Conservation (phyloP, 2,888 invertebrate genomes). For the Acanthacorydalis orientalis region DNA sequence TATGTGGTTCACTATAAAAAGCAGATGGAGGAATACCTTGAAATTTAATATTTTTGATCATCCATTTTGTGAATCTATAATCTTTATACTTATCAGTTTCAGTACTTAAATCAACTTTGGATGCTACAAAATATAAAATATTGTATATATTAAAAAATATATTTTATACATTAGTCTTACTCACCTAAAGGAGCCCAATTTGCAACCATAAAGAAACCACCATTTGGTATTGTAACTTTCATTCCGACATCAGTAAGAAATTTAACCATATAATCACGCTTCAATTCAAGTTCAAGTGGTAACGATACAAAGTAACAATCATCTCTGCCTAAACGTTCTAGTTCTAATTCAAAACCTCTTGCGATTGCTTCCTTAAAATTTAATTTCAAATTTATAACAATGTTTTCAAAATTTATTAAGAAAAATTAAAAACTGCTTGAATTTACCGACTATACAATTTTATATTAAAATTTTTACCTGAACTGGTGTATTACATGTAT, state of each 20-base stretch:
- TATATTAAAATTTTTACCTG: constrained; percentile 33
- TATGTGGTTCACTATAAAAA: constrained; percentile 73
- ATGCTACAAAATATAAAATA: constrained; percentile 25
- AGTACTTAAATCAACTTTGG: constrained; percentile 47
- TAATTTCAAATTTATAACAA: not conserved
- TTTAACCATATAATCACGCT: constrained; percentile 64
- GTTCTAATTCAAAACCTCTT: constrained; percentile 71
- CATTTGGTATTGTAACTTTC: constrained; percentile 84
- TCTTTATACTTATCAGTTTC: constrained; percentile 65
- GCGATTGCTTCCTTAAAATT: constrained; percentile 73
- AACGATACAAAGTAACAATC: constrained; percentile 75
- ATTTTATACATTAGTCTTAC: constrained; percentile 7
- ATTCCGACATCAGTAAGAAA: constrained; percentile 66
- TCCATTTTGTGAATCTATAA: constrained; percentile 89
- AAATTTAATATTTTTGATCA: constrained; percentile 81
- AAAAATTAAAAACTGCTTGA: too few species aligned
- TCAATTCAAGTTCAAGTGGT: constrained; percentile 52
- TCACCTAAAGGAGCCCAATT: constrained; percentile 69
- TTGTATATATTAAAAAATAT: constrained; percentile 1
- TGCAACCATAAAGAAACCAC: constrained; percentile 94
- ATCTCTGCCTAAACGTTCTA: constrained; percentile 44
- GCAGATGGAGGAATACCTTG: constrained; percentile 90
- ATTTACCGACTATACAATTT: too few species aligned
- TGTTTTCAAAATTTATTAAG: not conserved
- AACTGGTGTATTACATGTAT: constrained; percentile 77